Evolutionary conservation across 2,888 invertebrate genomes (phyloP).

Genomic region (Lucinisca nassula): DNA sequence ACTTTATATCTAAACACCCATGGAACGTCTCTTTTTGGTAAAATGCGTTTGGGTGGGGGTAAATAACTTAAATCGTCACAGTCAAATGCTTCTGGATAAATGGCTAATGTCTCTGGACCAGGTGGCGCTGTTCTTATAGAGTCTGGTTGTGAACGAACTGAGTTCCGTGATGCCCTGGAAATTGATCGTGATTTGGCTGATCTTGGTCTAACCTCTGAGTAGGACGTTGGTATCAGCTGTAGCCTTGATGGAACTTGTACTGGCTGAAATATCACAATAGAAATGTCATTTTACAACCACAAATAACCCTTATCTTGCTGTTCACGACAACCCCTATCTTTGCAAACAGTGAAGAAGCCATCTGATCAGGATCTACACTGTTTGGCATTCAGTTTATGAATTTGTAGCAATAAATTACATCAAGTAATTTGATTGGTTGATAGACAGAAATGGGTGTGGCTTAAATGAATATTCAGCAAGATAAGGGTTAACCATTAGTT

Average conservation of each 20-base stretch:
- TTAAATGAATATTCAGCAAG: no score
- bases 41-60: slow-evolving; percentile 77
- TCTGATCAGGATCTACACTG: no score
- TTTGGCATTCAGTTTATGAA: no score
- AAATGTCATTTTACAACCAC: no score
- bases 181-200: slow-evolving; percentile 59
- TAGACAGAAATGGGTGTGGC: no score
- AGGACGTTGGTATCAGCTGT: slow-evolving; percentile 72
- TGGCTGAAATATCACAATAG: slow-evolving; percentile 46
- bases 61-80: slow-evolving; percentile 78
- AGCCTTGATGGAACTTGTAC: slow-evolving; percentile 29
- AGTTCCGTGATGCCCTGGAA: slow-evolving; percentile 48
- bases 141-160: slow-evolving; percentile 66
- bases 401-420: no score
- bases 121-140: slow-evolving; percentile 71
- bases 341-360: no score
- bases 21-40: slow-evolving; percentile 78
- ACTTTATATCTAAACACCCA: slow-evolving; percentile 85
- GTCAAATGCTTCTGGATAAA: slow-evolving; percentile 75
- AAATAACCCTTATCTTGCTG: no score
- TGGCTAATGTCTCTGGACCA: slow-evolving; percentile 58
- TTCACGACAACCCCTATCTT: no score
- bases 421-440: no score
- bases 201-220: slow-evolving; percentile 70
- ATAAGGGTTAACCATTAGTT: no score